These are phyloP conservation scores for Entomyzon cyanotis DNA, from an alignment of 2,113 vertebrate genomes.

Conservation along the genomic window DNA sequence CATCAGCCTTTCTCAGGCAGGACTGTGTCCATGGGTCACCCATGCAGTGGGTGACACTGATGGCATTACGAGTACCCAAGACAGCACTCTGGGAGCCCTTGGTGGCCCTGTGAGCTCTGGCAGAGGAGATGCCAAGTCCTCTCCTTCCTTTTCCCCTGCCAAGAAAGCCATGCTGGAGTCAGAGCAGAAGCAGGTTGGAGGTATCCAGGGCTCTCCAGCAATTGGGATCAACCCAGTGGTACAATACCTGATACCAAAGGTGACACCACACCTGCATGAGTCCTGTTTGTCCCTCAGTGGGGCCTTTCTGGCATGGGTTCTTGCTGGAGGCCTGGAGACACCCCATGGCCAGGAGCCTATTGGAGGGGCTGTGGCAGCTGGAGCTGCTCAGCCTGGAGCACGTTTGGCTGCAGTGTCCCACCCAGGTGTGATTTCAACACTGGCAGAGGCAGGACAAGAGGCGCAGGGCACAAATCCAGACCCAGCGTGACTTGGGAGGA, in stretches of 20 bases:
- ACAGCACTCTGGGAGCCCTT: neutral
- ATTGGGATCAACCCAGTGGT: neutral
- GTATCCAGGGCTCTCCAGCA: neutral
- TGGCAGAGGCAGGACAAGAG: neutral
- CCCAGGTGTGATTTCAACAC: neutral
- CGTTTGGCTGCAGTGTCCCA: neutral
- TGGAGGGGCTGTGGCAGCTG: neutral
- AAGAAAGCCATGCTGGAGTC: neutral
- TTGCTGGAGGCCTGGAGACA: neutral
- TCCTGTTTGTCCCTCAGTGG: neutral
- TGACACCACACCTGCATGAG: neutral
- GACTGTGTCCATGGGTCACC: neutral
- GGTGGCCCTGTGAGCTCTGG: neutral
- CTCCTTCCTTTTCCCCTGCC: neutral
- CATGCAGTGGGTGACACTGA: neutral
- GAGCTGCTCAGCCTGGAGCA: neutral
- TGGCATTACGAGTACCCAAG: neutral
- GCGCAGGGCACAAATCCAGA: neutral
- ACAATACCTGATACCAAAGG: neutral
- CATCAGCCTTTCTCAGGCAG: neutral
- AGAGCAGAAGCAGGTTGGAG: too few relatives aligned
- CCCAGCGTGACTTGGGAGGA: neutral
- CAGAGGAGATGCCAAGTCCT: neutral
- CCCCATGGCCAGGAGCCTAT: neutral
- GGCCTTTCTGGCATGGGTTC: neutral